These are phyloP conservation scores for Tromatobia lineatoria DNA, from an alignment of 2,888 invertebrate genomes.

Conservation along the genomic window DNA sequence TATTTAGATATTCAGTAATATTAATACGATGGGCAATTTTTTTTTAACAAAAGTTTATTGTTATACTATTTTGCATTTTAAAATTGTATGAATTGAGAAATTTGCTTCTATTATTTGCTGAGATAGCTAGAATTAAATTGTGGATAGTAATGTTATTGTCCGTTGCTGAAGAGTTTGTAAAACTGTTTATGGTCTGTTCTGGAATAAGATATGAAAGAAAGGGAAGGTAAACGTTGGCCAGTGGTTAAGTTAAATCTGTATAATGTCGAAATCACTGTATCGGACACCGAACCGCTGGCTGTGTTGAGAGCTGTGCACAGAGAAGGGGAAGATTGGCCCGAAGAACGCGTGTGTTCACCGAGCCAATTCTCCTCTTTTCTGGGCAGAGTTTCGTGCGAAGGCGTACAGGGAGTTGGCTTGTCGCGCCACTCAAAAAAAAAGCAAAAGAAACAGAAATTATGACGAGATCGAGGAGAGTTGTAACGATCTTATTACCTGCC, in stretches of 20 bases:
- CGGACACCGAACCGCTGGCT: conserved; percentile 17
- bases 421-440: background rate
- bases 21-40: too few relatives aligned
- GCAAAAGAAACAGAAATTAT: background rate
- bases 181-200: background rate
- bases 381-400: background rate
- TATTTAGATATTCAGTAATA: background rate
- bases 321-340: conserved; percentile 11
- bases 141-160: background rate
- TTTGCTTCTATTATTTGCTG: too few relatives aligned
- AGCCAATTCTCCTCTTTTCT: conserved; percentile 33
- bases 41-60: too few relatives aligned
- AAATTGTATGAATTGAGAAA: too few relatives aligned
- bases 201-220: background rate
- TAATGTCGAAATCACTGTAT: conserved; percentile 18
- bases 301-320: background rate
- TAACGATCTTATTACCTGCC: too few relatives aligned
- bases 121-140: background rate
- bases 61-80: too few relatives aligned
- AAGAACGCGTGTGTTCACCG: conserved; percentile 12
- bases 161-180: background rate
- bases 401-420: background rate
- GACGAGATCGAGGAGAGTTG: too few relatives aligned
- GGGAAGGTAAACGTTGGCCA: background rate
- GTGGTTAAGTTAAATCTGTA: conserved; percentile 11